phyloP scores from a whole-genome alignment of 2,888 invertebrate species.

The Sinopyrophorus schimmeli region DNA sequence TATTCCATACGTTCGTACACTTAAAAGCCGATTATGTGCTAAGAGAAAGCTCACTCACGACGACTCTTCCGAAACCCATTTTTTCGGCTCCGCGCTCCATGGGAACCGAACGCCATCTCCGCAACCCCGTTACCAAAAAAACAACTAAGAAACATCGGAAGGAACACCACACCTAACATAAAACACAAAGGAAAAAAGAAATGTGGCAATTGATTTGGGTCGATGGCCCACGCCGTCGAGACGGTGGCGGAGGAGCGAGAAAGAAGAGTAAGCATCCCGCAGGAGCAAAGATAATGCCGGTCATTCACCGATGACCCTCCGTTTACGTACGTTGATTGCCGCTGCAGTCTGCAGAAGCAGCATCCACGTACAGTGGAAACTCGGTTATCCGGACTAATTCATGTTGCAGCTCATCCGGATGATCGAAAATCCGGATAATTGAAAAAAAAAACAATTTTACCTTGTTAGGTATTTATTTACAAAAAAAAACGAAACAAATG shows the following conservation, averaged over 20 bases:
- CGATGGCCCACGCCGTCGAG: slow-evolving; percentile 21
- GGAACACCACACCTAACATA: slow-evolving; percentile 17
- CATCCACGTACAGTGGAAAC: slow-evolving; percentile 11
- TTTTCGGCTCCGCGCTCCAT: too few relatives aligned
- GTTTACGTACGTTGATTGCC: slow-evolving; percentile 9
- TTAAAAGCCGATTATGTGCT: slow-evolving; percentile 9
- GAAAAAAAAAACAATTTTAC: too few relatives aligned
- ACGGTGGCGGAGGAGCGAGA: too few relatives aligned
- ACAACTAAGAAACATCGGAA: slow-evolving; percentile 20
- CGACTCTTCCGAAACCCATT: too few relatives aligned
- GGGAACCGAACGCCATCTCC: too few relatives aligned
- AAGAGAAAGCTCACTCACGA: slow-evolving; percentile 12
- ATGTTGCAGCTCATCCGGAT: background rate
- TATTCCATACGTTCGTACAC: slow-evolving; percentile 15
- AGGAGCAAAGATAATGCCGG: slow-evolving; percentile 24
- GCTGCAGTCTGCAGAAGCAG: slow-evolving; percentile 16
- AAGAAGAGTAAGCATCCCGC: slow-evolving; percentile 22
- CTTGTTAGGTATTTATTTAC: too few relatives aligned
- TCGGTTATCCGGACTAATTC: background rate
- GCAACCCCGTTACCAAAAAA: too few relatives aligned
- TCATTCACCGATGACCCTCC: slow-evolving; percentile 27
- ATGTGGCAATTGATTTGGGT: slow-evolving; percentile 27
- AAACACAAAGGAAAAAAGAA: slow-evolving; percentile 21
- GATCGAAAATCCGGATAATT: too few relatives aligned
- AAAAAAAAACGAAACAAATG: too few relatives aligned